Evolutionary conservation across 2,888 invertebrate species (phyloP).

Genomic region (Megastigmus dorsalis): DNA sequence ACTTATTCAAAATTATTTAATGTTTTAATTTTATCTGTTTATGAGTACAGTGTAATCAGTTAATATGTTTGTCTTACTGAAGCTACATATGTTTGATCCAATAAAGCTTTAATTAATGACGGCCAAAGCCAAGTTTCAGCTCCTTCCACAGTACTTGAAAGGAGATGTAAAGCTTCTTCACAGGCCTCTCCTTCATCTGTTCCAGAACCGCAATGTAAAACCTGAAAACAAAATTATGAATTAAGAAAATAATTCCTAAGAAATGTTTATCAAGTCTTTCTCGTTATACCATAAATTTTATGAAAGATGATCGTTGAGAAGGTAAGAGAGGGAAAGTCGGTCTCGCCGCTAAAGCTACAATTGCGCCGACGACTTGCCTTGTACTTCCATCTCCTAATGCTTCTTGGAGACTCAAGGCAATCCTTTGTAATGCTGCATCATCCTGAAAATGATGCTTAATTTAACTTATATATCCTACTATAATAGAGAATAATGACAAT

Average conservation of each 20-base stretch:
- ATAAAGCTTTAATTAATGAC: constrained; percentile 63
- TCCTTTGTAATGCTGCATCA: constrained; percentile 65
- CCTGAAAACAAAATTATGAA: constrained; percentile 5
- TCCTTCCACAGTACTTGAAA: constrained; percentile 69
- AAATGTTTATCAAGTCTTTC: no score
- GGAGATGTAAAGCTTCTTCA: constrained; percentile 67
- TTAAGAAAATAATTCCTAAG: constrained; percentile 30
- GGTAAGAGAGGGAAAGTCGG: constrained; percentile 66
- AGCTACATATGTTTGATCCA: constrained; percentile 61
- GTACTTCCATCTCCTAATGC: constrained; percentile 65
- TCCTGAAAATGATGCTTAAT: constrained; percentile 58
- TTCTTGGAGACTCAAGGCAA: constrained; percentile 68
- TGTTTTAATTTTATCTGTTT: no score
- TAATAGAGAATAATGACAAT: background rate
- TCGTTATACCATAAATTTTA: constrained; percentile 70
- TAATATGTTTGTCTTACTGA: no score
- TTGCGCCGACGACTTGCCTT: constrained; percentile 67
- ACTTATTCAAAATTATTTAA: no score
- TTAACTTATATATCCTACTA: background rate
- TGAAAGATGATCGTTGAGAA: constrained; percentile 66
- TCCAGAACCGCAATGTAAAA: constrained; percentile 61
- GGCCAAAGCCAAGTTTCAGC: constrained; percentile 71
- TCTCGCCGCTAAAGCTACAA: constrained; percentile 68
- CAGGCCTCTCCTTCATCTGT: constrained; percentile 66
- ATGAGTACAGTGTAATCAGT: no score